Conservation (phyloP, 2,888 invertebrate genomes). For the Zele albiditarsus region DNA sequence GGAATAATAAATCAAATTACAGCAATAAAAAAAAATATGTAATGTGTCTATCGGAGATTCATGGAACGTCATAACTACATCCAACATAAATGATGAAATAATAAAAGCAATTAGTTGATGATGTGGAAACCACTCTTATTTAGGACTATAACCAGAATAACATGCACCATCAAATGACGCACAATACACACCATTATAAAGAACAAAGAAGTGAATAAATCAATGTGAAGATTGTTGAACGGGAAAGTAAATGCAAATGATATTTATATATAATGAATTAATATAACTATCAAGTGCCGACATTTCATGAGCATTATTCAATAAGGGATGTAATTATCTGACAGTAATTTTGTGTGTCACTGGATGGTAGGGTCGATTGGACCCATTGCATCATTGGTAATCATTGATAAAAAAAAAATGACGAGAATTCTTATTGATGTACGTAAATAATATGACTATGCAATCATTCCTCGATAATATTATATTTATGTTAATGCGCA, state of each 20-base stretch:
- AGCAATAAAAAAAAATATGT: background rate
- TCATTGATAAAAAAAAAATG: constrained; percentile 34
- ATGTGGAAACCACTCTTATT: background rate
- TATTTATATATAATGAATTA: constrained; percentile 1
- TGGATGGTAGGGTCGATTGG: constrained; percentile 40
- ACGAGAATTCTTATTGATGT: constrained; percentile 27
- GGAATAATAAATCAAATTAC: background rate
- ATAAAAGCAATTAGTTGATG: background rate
- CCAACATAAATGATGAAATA: background rate
- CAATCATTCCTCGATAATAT: background rate
- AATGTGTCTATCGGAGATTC: background rate
- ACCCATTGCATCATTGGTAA: constrained; percentile 49
- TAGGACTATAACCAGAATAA: constrained; percentile 32
- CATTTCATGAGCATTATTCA: constrained; percentile 42
- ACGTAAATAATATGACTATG: constrained; percentile 5
- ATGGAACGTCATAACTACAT: background rate
- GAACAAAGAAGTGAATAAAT: constrained; percentile 31
- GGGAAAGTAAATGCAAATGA: background rate
- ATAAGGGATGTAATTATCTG: constrained; percentile 46
- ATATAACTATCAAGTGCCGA: constrained; percentile 1
- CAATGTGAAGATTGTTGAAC: background rate
- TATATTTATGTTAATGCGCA: constrained; percentile 35
- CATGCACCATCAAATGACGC: constrained; percentile 47
- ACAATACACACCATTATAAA: constrained; percentile 41
- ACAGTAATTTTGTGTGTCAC: constrained; percentile 49